phyloP scores from a whole-genome alignment of 2,797 vertebrate species.

The Pristis pectinata region DNA sequence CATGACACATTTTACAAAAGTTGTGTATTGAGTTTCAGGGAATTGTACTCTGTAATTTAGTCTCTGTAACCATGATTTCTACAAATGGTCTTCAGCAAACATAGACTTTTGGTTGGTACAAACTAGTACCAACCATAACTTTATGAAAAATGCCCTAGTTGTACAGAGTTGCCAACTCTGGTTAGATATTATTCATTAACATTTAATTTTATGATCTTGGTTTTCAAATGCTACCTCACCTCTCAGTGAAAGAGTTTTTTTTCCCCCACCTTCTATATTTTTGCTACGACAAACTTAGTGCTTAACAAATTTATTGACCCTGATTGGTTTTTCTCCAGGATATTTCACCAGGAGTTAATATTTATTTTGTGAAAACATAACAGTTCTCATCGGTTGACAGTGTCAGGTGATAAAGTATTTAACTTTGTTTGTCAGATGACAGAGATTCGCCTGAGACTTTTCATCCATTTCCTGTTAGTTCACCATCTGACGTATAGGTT shows the following conservation, averaged over 20 bases:
- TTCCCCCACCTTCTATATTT: background rate
- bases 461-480: background rate
- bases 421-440: background rate
- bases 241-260: background rate
- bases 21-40: background rate
- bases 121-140: too few relatives aligned
- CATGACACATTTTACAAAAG: too few relatives aligned
- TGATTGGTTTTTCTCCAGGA: background rate
- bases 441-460: background rate
- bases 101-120: too few relatives aligned
- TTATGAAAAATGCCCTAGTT: background rate
- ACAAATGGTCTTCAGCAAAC: background rate
- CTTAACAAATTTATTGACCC: background rate
- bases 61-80: background rate
- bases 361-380: background rate
- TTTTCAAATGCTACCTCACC: too few relatives aligned
- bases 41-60: background rate
- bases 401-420: background rate
- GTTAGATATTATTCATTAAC: background rate
- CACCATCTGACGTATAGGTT: background rate
- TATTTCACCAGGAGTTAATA: background rate
- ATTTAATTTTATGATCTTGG: background rate
- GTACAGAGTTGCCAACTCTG: background rate
- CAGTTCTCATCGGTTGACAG: background rate
- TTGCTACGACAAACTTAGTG: background rate